Base-by-base conservation (phyloP, 2,797 vertebrate species). In the Hyperoplus lanceolatus region DNA sequence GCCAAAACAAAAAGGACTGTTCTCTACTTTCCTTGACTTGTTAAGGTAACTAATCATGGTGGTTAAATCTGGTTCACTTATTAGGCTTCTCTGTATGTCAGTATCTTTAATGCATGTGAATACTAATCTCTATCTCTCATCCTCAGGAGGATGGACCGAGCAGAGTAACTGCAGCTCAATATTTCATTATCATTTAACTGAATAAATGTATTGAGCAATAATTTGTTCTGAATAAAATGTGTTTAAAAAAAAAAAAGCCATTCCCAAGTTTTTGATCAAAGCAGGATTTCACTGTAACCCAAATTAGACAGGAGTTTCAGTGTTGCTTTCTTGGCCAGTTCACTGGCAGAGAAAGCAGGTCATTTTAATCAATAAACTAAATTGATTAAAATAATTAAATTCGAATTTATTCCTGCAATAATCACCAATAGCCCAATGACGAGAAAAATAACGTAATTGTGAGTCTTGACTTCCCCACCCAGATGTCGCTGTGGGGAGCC, bases 401-500 rank as follows among this genome's bases (percentile, higher is more conserved):
- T 3, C 9, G 14, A 18, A 6, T 10, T 41, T 49, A 4, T 4
- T 38, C 16, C 18, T 53, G 18, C 5, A n/a, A 4, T 29, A 43
- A 5, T 12, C 6, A 3, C 57, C 1, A 10, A 14, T 16, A 29
- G 29, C 29, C 29, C 29, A 29, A 29, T 29, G 29, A 29, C 3
- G 29, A 29, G 29, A 3, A 3, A 29, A 29, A 39, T 6, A 45
- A 45, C 6, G 2, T 43, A 43, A 6, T 6, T 45, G 43, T n/a
- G 8, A 36, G 54, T 67, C 3, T 8, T 62, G 12, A 63, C 73
- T 90, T 84, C 65, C 29, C 70, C 90, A 92, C 83, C 81, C 90
- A 94, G 93, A 92, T 94, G 95, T 95, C 94, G 94, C 95, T 95
- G 93, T 95, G 72, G 92, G 90, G 84, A 90, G 84, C 85, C 59